Evolutionary conservation across 2,888 invertebrate genomes (phyloP).

Genomic region (Polydrusus tereticollis): DNA sequence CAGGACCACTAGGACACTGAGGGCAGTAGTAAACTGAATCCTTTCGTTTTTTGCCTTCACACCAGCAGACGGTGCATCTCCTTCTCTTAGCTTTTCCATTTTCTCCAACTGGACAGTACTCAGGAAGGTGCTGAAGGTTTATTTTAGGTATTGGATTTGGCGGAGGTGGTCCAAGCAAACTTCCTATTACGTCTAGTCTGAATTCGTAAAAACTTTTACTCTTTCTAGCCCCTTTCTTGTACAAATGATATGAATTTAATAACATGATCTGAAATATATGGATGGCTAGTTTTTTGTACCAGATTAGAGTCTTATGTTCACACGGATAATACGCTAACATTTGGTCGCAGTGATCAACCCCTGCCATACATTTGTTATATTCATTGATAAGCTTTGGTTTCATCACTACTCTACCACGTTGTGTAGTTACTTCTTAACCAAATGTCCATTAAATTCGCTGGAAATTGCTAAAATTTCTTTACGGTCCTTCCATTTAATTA

Average conservation of each 20-base stretch:
- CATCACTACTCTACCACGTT: conserved; percentile 4
- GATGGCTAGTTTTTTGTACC: conserved; percentile 48
- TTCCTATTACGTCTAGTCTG: conserved; percentile 40
- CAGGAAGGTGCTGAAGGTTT: conserved; percentile 38
- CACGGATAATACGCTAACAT: conserved; percentile 44
- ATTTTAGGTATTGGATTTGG: conserved; percentile 34
- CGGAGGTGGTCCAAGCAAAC: conserved; percentile 43
- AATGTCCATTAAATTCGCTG: conserved; percentile 45
- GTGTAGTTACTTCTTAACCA: too few relatives aligned
- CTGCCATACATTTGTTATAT: conserved; percentile 48
- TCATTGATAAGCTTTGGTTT: conserved; percentile 40
- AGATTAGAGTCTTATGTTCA: conserved; percentile 49
- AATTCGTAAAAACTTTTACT: conserved; percentile 45
- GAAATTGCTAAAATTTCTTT: conserved; percentile 51
- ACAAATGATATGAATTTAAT: conserved; percentile 44
- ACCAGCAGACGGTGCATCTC: conserved; percentile 23
- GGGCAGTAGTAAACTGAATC: too few relatives aligned
- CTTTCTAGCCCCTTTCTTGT: conserved; percentile 36
- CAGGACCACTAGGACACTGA: too few relatives aligned
- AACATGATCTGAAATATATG: conserved; percentile 50
- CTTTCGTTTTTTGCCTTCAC: too few relatives aligned
- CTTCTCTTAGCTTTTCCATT: conserved; percentile 33
- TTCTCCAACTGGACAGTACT: conserved; percentile 44
- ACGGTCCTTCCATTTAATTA: conserved; percentile 52
- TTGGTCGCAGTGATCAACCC: conserved; percentile 45